These are phyloP conservation scores for Propithecus perrieri DNA, from an alignment of 2,797 vertebrate genomes.

Conservation along the genomic window DNA sequence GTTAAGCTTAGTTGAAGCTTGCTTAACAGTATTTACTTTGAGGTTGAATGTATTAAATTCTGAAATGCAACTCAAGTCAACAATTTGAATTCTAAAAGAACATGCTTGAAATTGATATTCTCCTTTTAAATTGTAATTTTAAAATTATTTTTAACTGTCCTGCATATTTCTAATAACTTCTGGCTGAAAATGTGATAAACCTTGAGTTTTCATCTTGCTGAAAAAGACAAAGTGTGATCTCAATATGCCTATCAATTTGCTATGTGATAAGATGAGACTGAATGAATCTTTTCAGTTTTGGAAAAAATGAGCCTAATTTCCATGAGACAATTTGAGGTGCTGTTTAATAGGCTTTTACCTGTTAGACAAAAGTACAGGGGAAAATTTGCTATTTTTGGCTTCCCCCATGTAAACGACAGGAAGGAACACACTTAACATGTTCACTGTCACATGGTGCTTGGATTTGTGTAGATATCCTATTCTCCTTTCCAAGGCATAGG, in stretches of 20 bases:
- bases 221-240: conserved; percentile 50
- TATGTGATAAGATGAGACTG: conserved; percentile 41
- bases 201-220: conserved; percentile 34
- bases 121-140: conserved; percentile 44
- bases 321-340: conserved; percentile 56
- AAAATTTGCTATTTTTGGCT: background rate
- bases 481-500: background rate
- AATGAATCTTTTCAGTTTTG: conserved; percentile 67
- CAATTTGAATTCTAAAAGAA: conserved; percentile 68
- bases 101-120: conserved; percentile 34
- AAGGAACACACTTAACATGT: background rate
- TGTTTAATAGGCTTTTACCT: conserved; percentile 57
- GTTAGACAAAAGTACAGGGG: background rate
- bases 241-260: conserved; percentile 63
- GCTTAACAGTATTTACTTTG: conserved; percentile 73
- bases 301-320: conserved; percentile 67
- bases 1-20: conserved; percentile 74
- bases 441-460: background rate
- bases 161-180: conserved; percentile 50
- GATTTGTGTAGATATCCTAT: background rate
- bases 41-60: conserved; percentile 64
- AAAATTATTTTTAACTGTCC: conserved; percentile 56
- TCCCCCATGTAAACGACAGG: background rate
- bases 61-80: conserved; percentile 71
- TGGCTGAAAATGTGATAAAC: conserved; percentile 39